A percentile compares a stretch with the other conserved stretches of the same genome.
These are phyloP conservation scores for Tribolium castaneum DNA, from an alignment of 1,140 invertebrate species.

Conservation along the genomic window DNA sequence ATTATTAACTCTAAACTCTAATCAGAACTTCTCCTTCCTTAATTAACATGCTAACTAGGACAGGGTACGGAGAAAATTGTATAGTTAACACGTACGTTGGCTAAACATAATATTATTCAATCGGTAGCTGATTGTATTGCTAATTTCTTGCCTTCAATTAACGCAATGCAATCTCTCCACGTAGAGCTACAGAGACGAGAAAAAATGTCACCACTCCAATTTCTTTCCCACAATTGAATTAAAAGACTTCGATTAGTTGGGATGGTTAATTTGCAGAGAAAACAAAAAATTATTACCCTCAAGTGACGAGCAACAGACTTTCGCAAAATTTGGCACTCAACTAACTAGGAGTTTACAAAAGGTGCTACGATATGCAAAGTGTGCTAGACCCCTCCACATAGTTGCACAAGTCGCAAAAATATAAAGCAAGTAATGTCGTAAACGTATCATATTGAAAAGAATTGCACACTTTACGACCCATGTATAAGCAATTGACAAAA, in stretches of 20 bases:
- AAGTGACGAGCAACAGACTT: not conserved
- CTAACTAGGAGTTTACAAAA: not conserved
- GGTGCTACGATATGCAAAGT: not conserved
- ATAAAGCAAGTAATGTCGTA: not conserved
- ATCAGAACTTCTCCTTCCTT: slow-evolving; percentile 22
- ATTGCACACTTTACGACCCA: not conserved
- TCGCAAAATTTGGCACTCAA: not conserved
- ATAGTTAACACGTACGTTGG: not conserved
- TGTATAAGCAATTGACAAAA: not conserved
- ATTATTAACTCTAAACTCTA: slow-evolving; percentile 26
- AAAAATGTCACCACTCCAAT: too few species aligned
- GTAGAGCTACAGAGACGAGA: not conserved
- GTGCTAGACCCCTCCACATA: not conserved
- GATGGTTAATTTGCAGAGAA: not conserved
- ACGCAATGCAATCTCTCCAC: not conserved
- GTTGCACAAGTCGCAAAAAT: not conserved
- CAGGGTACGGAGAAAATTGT: not conserved
- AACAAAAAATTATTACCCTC: not conserved
- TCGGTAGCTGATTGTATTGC: slow-evolving; percentile 5
- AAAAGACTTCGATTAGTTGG: too few species aligned
- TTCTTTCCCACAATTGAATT: too few species aligned
- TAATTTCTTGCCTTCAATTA: slow-evolving; percentile 8
- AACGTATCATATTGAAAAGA: not conserved
- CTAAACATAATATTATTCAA: slow-evolving; percentile 4
- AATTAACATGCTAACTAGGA: slow-evolving; percentile 18